Evolutionary conservation across 2,888 invertebrate species (phyloP), one percentile per base, ranked within the genome.

Genomic region (Ectemnius continuus): DNA sequence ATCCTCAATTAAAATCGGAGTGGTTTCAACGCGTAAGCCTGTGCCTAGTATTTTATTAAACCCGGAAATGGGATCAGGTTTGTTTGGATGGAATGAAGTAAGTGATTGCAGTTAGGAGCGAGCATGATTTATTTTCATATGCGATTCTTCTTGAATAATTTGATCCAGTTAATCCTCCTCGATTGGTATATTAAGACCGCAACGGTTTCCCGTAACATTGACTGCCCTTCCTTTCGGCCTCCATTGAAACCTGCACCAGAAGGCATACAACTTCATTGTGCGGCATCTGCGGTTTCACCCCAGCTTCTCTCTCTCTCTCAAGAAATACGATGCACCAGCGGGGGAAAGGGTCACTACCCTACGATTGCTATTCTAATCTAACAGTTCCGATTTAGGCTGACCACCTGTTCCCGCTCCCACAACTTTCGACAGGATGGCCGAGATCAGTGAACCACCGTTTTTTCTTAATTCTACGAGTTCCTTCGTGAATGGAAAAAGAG

Each of bases 361-460:
- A 60, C 65, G 62, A 76, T 76, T 67, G 69, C 61, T 56, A 59
- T 67, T 73, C 67, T 76, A 73, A 73, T 76, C 78, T 61, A 67
- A 71, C 67, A 67, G 67, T 63, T 70, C 28, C 67, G 71, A 73
- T 73, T 77, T 77, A 74, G 78, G 77, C 74, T 65, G 26, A 58
- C 78, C 78, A 78, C 77, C 77, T 78, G 78, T 78, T 78, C 72
- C 58, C 72, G 47, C 46, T 23, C 68, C 63, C 59, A 52, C 52
- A 62, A 56, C 61, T 61, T 61, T 16, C 62, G 71, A 67, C 77
- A 69, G 73, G 70, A 78, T 78, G 68, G 63, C 63, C 70, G 36
- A 57, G 36, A 48, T 11, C 58, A 36, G 48, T 20, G 47, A 58
- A 66, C 63, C 78, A 70, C 57, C 64, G 66, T 58, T 69, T 61